Base-by-base conservation (phyloP, 1,140 invertebrate species). In the Drosophila fuyamai region DNA sequence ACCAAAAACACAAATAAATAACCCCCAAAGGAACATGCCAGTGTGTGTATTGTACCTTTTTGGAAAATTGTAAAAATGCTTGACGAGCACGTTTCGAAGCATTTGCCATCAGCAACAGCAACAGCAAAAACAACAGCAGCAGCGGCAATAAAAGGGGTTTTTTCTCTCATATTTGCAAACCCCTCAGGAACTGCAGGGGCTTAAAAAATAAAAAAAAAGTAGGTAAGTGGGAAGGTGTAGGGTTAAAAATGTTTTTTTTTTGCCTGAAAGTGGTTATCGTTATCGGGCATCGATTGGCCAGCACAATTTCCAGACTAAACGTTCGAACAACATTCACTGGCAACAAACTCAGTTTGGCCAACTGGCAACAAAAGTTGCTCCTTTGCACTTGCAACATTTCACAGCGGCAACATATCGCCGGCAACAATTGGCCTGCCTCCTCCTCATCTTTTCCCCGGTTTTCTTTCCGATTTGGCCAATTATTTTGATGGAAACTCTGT, bases 31-130 rank as follows among this genome's bases (percentile, higher is more conserved):
- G 54, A 40, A 76, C 44, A 41, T 82, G 59, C 48, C 59, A 36
- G 62, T 65, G 51, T 48, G 50, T 72, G 29, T 65, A 40, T 53
- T 71, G 65, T 79, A 70, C 55, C 83, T 76, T 76, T 82, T 88
- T 85, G 66, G 63, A 86, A 88, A 85, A 85, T 85, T 85, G 84
- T 88, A 82, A 76, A 86, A 86, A 82, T 71, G 82, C 79, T 81
- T 67, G 82, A 76, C 79, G 80, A 81, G 82, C 82, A 86, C 82
- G 82, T 86, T 88, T 86, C 56, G 60, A 77, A 74, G 79, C 73
- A 78, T 66, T 23, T 46, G 44, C 18, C 44, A 47, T 47, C 44
- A 47, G 44, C 44, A 46, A 12, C 16, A 47, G 44, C 18, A 47
- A 13, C 36, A 10, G 36, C 36, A 38, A 10, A 9, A 38, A 9